phyloP scores from a whole-genome alignment of 2,888 invertebrate genomes.

The Globia sparganii region DNA sequence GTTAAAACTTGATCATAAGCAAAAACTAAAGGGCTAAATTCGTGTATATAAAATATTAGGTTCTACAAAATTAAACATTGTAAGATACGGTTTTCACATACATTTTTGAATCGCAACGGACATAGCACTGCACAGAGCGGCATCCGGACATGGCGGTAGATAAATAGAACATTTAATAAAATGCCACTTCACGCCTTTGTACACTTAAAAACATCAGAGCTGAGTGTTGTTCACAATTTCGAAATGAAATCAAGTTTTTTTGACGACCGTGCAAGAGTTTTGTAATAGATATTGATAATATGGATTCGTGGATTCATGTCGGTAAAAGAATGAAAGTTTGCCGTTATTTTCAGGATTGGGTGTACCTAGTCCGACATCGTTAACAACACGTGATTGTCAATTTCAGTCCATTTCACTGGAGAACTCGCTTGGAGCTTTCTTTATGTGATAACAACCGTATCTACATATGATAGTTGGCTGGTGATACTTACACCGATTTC shows the following conservation, averaged over 20 bases:
- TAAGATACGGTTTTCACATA: neutral
- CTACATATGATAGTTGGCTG: neutral
- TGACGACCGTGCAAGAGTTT: constrained; percentile 7
- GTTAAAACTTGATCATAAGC: neutral
- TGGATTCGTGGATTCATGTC: neutral
- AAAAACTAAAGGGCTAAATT: neutral
- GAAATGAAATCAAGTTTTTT: constrained; percentile 63
- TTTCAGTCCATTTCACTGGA: neutral
- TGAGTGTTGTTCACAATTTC: constrained; percentile 76
- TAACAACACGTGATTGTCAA: neutral
- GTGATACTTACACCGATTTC: neutral
- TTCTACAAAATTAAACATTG: neutral
- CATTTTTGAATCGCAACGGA: constrained; percentile 36
- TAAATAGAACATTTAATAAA: constrained; percentile 78
- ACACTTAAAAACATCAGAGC: constrained; percentile 69
- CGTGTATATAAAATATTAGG: neutral
- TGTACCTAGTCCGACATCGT: neutral
- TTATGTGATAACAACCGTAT: neutral
- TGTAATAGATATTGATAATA: constrained; percentile 12
- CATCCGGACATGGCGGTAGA: constrained; percentile 16
- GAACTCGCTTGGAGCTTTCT: neutral
- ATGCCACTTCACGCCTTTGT: constrained; percentile 74
- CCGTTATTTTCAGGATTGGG: neutral
- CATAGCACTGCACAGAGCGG: neutral
- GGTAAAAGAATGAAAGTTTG: neutral